These are phyloP conservation scores for Peromyscus californicus DNA, from an alignment of 2,113 vertebrate genomes.

Conservation along the genomic window DNA sequence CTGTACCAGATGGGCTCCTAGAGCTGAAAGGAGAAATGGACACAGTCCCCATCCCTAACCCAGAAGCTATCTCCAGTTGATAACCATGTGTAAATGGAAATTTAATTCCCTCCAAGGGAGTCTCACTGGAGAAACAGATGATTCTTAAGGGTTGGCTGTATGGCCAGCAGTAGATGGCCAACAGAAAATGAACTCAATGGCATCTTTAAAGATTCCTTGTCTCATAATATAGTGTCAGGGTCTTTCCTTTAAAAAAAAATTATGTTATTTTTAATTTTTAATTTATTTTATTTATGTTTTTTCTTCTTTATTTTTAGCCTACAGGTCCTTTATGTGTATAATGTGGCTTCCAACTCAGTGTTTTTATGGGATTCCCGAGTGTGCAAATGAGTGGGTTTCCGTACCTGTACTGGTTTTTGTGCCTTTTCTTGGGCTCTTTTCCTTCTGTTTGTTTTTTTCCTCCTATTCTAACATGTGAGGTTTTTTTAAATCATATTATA, in stretches of 20 bases:
- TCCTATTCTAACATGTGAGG: neutral
- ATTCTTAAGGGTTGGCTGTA: neutral
- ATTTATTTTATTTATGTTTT: neutral
- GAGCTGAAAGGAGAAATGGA: neutral
- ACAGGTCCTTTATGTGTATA: neutral
- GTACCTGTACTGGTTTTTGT: neutral
- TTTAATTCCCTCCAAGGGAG: neutral
- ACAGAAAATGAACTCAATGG: neutral
- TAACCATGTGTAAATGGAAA: neutral
- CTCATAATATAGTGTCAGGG: neutral
- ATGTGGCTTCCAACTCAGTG: neutral
- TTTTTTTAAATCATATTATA: neutral
- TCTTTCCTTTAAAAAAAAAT: neutral
- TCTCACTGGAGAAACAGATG: neutral
- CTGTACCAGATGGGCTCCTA: neutral
- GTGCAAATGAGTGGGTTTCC: neutral
- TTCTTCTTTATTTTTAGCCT: neutral
- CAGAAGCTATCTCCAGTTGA: neutral
- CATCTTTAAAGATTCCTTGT: neutral
- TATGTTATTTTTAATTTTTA: neutral
- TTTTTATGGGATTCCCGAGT: neutral
- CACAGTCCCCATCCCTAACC: neutral
- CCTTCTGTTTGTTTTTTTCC: neutral
- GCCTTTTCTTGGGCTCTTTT: neutral
- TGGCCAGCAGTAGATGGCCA: neutral